Conservation (phyloP, 2,113 vertebrate species). For the Ceyx cyanopectus region DNA sequence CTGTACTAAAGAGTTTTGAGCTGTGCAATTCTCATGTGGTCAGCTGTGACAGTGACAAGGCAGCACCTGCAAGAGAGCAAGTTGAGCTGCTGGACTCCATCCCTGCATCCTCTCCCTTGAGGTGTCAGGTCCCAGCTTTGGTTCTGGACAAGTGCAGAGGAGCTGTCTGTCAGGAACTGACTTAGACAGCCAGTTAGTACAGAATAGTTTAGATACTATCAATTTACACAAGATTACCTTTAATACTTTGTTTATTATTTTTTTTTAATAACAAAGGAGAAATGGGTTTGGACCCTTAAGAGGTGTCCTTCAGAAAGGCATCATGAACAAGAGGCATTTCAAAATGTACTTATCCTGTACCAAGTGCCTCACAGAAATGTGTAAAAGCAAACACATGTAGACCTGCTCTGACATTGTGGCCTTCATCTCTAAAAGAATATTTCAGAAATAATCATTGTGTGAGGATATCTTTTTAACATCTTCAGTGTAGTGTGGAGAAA, state of each 20-base stretch:
- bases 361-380: neutral
- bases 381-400: neutral
- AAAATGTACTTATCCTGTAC: neutral
- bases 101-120: accelerated
- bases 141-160: neutral
- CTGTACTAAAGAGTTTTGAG: neutral
- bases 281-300: neutral
- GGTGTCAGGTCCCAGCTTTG: neutral
- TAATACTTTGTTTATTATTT: neutral
- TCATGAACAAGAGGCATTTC: neutral
- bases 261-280: neutral
- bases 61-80: neutral
- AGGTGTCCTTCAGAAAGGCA: neutral
- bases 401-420: neutral
- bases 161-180: neutral
- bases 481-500: neutral
- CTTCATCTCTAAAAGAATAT: neutral
- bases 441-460: neutral
- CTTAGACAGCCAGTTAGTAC: neutral
- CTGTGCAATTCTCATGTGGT: neutral
- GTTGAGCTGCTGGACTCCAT: neutral
- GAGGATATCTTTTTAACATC: neutral
- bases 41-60: neutral
- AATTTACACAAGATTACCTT: neutral
- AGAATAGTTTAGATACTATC: neutral